Base-by-base conservation (phyloP, 1,140 invertebrate species). In the Lepidurus arcticus region DNA sequence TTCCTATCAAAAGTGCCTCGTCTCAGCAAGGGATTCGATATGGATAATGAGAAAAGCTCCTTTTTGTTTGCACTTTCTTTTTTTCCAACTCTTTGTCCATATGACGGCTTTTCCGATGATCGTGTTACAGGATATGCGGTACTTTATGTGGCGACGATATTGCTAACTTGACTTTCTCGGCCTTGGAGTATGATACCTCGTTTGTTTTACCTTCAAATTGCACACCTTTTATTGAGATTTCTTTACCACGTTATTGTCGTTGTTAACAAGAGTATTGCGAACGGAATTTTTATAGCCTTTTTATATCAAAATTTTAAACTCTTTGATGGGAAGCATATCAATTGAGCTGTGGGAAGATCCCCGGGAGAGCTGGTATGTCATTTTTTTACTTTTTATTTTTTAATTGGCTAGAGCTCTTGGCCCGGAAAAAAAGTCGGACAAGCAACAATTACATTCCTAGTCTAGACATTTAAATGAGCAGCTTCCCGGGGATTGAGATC, bases 391-490 rank as follows among this genome's bases (percentile, higher is more conserved):
- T 34, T 34, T 34, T 26, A 26, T 26, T 65, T n/a, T 65, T 47
- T 65, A 65, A 65, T 65, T 34, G 34, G 13, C 16, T 13, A 21
- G 53, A 65, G 21, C 53, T 65, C 16, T 7, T 3, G 16, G 53
- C 21, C 53, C 16, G 53, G 53, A 65, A 65, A 65, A 11, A 65
- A 65, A 21, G 34, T 34, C 34, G 34, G 34, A 34, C 4, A 3
- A 34, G 34, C 34, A 34, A 34, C 34, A 34, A 34, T 34, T 34
- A 34, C 34, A 34, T 34, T 34, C 34, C 34, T 34, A 34, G 53
- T 65, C 53, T 65, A 65, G 53, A 65, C 53, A 13, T 65, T 21
- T 65, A 65, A 65, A 65, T 16, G 53, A 65, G 53, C 6, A 65
- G 53, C 53, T 65, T 65, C 53, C 53, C 53, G 34, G 34, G 34